Evolutionary conservation across 2,888 invertebrate genomes (phyloP).

Genomic region (Drosophila mayaguana): DNA sequence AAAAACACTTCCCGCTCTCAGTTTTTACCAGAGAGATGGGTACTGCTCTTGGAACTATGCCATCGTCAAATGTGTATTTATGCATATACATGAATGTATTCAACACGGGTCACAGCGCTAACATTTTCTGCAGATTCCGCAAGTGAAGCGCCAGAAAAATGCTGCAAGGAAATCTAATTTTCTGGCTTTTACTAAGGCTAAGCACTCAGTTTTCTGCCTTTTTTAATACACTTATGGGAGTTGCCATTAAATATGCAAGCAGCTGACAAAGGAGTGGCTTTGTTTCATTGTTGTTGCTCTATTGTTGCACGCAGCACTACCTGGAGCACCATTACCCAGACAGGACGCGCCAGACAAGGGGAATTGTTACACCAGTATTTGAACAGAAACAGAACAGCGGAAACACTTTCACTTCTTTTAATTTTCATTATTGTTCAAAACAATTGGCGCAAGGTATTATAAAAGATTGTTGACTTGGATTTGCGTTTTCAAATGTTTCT

Average conservation of each 20-base stretch:
- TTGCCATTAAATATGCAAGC: conserved; percentile 21
- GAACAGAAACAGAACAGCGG: conserved; percentile 15
- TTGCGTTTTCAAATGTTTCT: not conserved
- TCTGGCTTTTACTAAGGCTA: not conserved
- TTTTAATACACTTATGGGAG: conserved; percentile 9
- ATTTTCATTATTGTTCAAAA: conserved; percentile 27
- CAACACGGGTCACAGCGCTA: not conserved
- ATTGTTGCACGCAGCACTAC: conserved; percentile 29
- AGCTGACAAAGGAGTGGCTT: conserved; percentile 25
- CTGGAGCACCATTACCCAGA: not conserved
- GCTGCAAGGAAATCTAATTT: conserved; percentile 2
- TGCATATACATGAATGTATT: conserved; percentile 11
- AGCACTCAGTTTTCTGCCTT: not conserved
- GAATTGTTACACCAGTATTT: conserved; percentile 41
- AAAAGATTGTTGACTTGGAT: conserved; percentile 11
- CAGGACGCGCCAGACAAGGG: not conserved
- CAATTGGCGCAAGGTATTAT: conserved; percentile 46
- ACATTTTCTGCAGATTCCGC: not conserved
- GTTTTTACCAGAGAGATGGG: conserved; percentile 17
- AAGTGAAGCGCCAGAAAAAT: not conserved
- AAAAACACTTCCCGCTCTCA: conserved; percentile 27
- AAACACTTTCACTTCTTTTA: conserved; percentile 11
- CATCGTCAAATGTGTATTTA: conserved; percentile 16
- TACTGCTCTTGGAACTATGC: conserved; percentile 30
- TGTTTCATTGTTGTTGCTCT: conserved; percentile 18